Conservation (phyloP, 1,140 invertebrate genomes). For the Nilaparvata lugens region DNA sequence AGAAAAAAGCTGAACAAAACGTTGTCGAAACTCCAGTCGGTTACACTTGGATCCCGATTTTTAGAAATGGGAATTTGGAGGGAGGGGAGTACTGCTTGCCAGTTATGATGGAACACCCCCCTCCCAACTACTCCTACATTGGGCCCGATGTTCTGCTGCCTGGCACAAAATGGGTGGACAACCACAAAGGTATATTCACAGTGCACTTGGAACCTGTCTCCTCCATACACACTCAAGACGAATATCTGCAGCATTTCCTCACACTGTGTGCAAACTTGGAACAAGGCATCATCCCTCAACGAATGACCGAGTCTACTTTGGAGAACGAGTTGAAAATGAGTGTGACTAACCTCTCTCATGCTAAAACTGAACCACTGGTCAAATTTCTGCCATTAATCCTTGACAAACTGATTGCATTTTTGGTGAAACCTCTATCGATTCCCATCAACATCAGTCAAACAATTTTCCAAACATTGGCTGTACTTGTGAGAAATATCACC, state of each 20-base stretch:
- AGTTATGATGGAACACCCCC: constrained; percentile 83
- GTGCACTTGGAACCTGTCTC: constrained; percentile 72
- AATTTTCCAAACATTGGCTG: constrained; percentile 65
- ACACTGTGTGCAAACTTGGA: constrained; percentile 66
- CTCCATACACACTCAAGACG: constrained; percentile 82
- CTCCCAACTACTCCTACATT: constrained; percentile 77
- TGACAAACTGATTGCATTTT: constrained; percentile 76
- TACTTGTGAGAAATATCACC: constrained; percentile 66
- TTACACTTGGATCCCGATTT: constrained; percentile 91
- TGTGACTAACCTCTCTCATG: constrained; percentile 55
- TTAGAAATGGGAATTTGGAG: constrained; percentile 70
- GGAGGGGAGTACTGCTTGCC: constrained; percentile 84
- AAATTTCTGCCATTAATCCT: constrained; percentile 79
- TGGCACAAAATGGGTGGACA: constrained; percentile 92
- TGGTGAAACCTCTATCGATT: constrained; percentile 69
- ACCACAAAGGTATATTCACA: constrained; percentile 83
- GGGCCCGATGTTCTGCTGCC: constrained; percentile 77
- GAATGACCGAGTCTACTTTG: constrained; percentile 67
- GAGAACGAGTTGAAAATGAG: constrained; percentile 56
- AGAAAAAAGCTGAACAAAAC: constrained; percentile 72
- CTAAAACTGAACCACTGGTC: constrained; percentile 70
- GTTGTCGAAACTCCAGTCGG: constrained; percentile 87
- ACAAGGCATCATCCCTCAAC: constrained; percentile 60
- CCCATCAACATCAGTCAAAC: constrained; percentile 65
- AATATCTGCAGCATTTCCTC: constrained; percentile 65